phyloP scores from a whole-genome alignment of 2,888 invertebrate genomes.

The Malthinus seriepunctatus region DNA sequence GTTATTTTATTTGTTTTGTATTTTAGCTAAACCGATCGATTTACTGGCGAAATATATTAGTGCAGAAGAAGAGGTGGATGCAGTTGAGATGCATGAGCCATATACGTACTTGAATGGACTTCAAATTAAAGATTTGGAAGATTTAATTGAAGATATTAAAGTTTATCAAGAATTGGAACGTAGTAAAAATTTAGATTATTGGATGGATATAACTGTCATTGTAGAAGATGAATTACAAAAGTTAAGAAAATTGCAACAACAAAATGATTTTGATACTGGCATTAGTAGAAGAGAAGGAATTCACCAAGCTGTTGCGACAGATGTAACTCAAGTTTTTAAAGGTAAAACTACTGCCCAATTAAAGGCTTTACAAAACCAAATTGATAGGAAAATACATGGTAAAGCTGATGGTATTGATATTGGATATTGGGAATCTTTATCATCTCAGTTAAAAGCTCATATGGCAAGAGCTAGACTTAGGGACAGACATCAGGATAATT shows the following conservation, averaged over 20 bases:
- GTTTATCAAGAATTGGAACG: slow-evolving; percentile 92
- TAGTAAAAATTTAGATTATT: slow-evolving; percentile 86
- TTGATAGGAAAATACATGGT: slow-evolving; percentile 83
- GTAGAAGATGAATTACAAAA: slow-evolving; percentile 92
- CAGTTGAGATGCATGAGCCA: slow-evolving; percentile 98
- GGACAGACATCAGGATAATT: slow-evolving; percentile 89
- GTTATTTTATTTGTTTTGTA: neutral
- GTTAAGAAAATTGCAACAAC: slow-evolving; percentile 73
- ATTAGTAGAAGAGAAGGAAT: slow-evolving; percentile 65
- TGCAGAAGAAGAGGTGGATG: slow-evolving; percentile 85
- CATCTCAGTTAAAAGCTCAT: slow-evolving; percentile 94
- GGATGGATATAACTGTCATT: slow-evolving; percentile 95
- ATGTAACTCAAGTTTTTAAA: slow-evolving; percentile 88
- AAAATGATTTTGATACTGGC: slow-evolving; percentile 63
- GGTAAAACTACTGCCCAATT: slow-evolving; percentile 91
- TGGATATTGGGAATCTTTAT: slow-evolving; percentile 96
- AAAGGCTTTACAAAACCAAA: slow-evolving; percentile 78
- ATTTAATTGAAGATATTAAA: slow-evolving; percentile 94
- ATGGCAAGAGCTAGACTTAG: slow-evolving; percentile 90
- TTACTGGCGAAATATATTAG: slow-evolving; percentile 94
- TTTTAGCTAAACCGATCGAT: slow-evolving; percentile 92
- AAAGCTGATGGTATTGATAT: slow-evolving; percentile 91
- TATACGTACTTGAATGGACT: slow-evolving; percentile 93
- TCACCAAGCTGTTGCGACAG: slow-evolving; percentile 87
- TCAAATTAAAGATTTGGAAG: slow-evolving; percentile 88